Base-by-base conservation (phyloP, 1,140 invertebrate genomes). In the Aphis gossypii region DNA sequence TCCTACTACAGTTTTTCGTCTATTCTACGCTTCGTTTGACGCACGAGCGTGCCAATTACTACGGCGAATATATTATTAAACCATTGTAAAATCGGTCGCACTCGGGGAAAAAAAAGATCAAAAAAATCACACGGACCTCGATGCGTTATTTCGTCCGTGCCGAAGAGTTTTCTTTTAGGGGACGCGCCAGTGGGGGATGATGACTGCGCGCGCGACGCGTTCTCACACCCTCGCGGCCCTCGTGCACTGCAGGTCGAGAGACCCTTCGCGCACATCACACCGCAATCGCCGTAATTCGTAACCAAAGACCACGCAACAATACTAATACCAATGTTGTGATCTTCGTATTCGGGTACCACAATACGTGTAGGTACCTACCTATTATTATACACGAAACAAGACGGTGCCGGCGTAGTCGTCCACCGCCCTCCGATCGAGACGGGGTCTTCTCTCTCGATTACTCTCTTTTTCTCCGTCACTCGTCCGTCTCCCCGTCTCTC, bases 1-100 rank as follows among this genome's bases (percentile, higher is more conserved):
- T 76, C n/a, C 30, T 51, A 76, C 30, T 2, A 30, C 48, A 51
- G 48, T 51, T n/a, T 76, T 76, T 76, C 30, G 60, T 76, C 60
- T n/a, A 76, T 76, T 76, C 60, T n/a, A 76, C 60, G 60, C 30
- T n/a, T 76, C 60, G 60, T 76, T 76, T 76, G 60, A n/a, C 60
- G 60, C 60, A 76, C 60, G 60, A 76, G 60, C 60, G 60, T 14
- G 60, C 60, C 60, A 76, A 76, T 76, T 76, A 18, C 60, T 11
- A n/a, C 60, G 11, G 60, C 11, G 60, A 68, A 68, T n/a, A n/a
- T 60, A n/a, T 76, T 76, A 35, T 76, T 18, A 14, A 35, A n/a
- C 18, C 60, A 14, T n/a, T n/a, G 60, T n/a, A n/a, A n/a, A 68
- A 68, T 68, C 30, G 4, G 30, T n/a, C 11, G 60, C 30, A 30